These are phyloP conservation scores for Mythimna albipuncta DNA, from an alignment of 2,888 invertebrate genomes.

Conservation along the genomic window DNA sequence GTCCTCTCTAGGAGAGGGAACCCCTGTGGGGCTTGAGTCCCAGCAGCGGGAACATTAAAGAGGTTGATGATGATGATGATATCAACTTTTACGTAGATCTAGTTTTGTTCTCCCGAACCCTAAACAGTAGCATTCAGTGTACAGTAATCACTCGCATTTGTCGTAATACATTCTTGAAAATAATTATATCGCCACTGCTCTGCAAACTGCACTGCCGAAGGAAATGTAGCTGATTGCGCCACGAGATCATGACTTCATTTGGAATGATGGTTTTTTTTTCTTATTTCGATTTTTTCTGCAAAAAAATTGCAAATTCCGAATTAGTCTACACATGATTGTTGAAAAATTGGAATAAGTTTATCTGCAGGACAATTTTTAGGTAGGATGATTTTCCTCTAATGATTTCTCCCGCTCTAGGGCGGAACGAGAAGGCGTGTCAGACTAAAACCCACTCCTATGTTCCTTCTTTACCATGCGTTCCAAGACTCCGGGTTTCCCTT, in stretches of 20 bases:
- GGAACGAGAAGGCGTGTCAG: too few relatives aligned
- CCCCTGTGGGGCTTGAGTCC: too few relatives aligned
- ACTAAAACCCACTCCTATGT: too few relatives aligned
- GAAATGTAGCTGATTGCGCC: slow-evolving; percentile 36
- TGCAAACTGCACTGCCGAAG: slow-evolving; percentile 32
- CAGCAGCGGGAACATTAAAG: too few relatives aligned
- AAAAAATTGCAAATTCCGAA: too few relatives aligned
- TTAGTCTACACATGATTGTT: neutral
- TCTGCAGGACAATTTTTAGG: neutral
- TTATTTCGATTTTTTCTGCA: slow-evolving; percentile 1
- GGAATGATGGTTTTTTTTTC: neutral
- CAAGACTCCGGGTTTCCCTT: too few relatives aligned
- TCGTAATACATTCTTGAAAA: slow-evolving; percentile 64
- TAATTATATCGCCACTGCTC: slow-evolving; percentile 60
- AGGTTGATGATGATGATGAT: too few relatives aligned
- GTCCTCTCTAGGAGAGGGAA: too few relatives aligned
- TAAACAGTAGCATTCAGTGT: slow-evolving; percentile 53
- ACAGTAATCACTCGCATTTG: slow-evolving; percentile 55
- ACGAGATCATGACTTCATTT: slow-evolving; percentile 25
- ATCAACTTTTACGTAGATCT: neutral
- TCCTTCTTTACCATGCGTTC: too few relatives aligned
- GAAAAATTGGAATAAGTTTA: neutral
- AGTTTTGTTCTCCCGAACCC: slow-evolving; percentile 56
- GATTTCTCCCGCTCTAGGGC: too few relatives aligned
- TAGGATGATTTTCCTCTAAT: too few relatives aligned